Evolutionary conservation across 2,888 invertebrate species (phyloP).

Genomic region (Orchesella flavescens): DNA sequence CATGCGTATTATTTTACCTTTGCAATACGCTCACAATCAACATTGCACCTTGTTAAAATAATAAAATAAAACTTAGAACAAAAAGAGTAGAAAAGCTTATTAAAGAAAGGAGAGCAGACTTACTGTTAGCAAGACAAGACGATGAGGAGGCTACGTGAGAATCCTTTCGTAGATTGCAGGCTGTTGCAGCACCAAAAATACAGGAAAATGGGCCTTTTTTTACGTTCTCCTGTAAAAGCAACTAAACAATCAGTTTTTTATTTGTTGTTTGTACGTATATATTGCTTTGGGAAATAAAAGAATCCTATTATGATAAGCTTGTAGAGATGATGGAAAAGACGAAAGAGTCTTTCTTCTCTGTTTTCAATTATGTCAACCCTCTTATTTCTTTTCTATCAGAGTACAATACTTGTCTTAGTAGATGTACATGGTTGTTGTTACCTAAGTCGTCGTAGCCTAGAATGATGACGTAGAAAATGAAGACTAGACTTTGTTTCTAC

Average conservation of each 20-base stretch:
- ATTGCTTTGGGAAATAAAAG: slow-evolving; percentile 8
- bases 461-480: not conserved
- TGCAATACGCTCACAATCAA: not conserved
- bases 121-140: not conserved
- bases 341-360: not conserved
- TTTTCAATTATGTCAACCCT: slow-evolving; percentile 49
- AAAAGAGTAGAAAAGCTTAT: too few relatives aligned
- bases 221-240: not conserved
- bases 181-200: slow-evolving; percentile 10
- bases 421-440: not conserved
- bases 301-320: slow-evolving; percentile 1
- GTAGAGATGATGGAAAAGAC: not conserved
- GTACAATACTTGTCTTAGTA: not conserved
- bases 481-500: slow-evolving; percentile 8
- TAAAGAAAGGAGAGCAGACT: too few relatives aligned
- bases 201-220: slow-evolving; percentile 16
- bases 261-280: not conserved
- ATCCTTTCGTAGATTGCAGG: slow-evolving; percentile 16
- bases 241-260: slow-evolving; percentile 8
- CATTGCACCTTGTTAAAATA: not conserved
- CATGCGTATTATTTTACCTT: slow-evolving; percentile 2
- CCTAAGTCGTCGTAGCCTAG: slow-evolving; percentile 5
- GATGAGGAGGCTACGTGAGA: slow-evolving; percentile 16
- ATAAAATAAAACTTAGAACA: not conserved
- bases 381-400: not conserved